phyloP scores from a whole-genome alignment of 2,113 vertebrate species.

The Pithys albifrons region DNA sequence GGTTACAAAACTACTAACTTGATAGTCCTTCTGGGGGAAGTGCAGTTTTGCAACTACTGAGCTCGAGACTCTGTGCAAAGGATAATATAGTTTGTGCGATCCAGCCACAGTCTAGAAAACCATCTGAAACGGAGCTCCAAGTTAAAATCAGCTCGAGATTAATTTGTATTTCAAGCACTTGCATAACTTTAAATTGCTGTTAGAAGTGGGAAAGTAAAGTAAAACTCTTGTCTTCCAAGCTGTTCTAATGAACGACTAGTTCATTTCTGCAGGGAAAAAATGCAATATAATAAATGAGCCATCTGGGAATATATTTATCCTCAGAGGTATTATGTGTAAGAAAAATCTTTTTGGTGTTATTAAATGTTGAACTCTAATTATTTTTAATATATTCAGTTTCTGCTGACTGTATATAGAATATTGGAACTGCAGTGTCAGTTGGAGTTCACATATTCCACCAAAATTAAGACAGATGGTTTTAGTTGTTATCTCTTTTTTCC shows the following conservation, averaged over 20 bases:
- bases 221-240: background rate
- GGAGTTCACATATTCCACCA: background rate
- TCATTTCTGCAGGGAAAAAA: conserved; percentile 33
- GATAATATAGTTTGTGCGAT: background rate
- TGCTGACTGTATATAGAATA: background rate
- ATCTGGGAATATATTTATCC: conserved; percentile 62
- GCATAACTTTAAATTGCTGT: background rate
- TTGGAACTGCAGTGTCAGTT: background rate
- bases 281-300: conserved; percentile 47
- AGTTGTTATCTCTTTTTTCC: background rate
- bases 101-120: background rate
- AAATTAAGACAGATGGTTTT: conserved; percentile 20
- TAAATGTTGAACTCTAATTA: background rate
- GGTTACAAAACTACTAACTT: background rate
- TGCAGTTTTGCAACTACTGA: background rate
- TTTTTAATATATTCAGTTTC: background rate
- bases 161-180: background rate
- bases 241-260: conserved; percentile 1
- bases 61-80: background rate
- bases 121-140: background rate
- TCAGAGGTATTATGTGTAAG: conserved; percentile 19
- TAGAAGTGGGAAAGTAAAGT: background rate
- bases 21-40: background rate
- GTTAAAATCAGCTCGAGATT: background rate
- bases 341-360: conserved; percentile 36